A percentile compares a stretch with the other conserved stretches of the same genome.
Conservation (phyloP, 2,113 vertebrate genomes). For the Probosciger aterrimus region DNA sequence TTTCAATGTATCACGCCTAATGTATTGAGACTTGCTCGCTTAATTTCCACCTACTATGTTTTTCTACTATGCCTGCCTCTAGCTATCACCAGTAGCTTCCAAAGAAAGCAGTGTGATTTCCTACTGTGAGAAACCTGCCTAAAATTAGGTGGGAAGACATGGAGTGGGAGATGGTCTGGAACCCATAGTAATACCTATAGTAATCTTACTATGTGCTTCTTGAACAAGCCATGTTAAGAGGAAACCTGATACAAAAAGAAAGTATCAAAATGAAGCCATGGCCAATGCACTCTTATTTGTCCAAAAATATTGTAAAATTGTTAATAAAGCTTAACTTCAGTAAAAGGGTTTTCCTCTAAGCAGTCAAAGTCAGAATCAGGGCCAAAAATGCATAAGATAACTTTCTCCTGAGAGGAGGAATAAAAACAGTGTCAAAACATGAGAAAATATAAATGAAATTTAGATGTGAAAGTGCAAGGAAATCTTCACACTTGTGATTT, state of each 20-base stretch:
- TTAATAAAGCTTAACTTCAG: background rate
- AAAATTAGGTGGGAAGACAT: background rate
- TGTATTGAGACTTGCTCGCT: background rate
- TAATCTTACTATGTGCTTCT: background rate
- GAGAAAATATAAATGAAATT: background rate
- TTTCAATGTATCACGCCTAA: background rate
- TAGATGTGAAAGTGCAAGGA: background rate
- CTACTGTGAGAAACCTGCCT: background rate
- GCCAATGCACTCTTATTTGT: background rate
- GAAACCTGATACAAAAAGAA: background rate
- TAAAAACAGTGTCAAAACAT: background rate
- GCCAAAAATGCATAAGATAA: background rate
- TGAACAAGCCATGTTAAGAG: background rate
- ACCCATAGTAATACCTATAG: background rate
- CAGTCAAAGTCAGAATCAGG: background rate
- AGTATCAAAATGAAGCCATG: background rate
- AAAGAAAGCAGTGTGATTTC: background rate
- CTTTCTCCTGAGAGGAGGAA: background rate
- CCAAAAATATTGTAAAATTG: background rate
- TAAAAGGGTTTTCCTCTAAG: background rate
- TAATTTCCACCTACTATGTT: background rate
- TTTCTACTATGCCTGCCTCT: background rate
- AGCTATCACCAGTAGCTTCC: background rate
- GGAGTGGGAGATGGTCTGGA: background rate
- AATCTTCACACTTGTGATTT: background rate